These are phyloP conservation scores for Ctenosaura bakeri DNA, from an alignment of 2,797 vertebrate genomes.

Conservation along the genomic window DNA sequence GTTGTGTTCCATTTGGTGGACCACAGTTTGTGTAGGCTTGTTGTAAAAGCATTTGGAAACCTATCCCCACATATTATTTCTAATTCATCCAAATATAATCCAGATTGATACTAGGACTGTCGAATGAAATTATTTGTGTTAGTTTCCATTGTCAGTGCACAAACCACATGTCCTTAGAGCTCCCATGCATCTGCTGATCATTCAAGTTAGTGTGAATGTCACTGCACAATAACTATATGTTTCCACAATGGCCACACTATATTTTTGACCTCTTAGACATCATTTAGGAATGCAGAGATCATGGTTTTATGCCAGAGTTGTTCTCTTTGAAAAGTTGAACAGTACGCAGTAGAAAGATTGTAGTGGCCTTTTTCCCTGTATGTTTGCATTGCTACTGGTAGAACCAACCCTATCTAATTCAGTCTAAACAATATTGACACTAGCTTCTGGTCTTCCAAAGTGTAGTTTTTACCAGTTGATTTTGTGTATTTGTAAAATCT, in stretches of 20 bases:
- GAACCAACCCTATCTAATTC: neutral
- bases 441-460: neutral
- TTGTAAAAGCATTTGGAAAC: neutral
- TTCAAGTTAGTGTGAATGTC: neutral
- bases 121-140: neutral
- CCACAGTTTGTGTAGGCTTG: neutral
- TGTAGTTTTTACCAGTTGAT: neutral
- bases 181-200: neutral
- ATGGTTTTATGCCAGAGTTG: neutral
- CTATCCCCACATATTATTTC: neutral
- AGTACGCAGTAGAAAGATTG: neutral
- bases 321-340: neutral
- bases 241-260: neutral
- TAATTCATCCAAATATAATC: slow-evolving; percentile 1
- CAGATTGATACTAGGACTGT: neutral
- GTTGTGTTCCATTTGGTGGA: neutral
- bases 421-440: neutral
- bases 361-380: neutral
- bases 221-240: neutral
- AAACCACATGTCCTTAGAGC: neutral
- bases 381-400: neutral
- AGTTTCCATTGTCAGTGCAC: neutral
- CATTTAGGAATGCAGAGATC: neutral
- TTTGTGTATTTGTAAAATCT: neutral
- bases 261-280: neutral